Percentiles rank a stretch among this genome's conserved stretches.
Conservation (phyloP, 2,113 vertebrate species). For the Dasypus novemcinctus region DNA sequence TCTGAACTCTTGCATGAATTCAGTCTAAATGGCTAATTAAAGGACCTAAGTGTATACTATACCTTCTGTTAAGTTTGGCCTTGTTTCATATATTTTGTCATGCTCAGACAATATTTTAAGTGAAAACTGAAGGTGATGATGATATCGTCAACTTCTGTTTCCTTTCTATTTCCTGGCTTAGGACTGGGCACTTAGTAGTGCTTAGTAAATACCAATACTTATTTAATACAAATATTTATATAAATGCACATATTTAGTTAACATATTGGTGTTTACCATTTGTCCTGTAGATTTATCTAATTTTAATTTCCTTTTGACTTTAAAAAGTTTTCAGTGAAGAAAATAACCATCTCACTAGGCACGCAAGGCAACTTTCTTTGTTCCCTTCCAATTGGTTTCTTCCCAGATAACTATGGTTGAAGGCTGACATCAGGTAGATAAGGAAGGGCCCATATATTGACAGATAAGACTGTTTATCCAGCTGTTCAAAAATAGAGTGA, state of each 20-base stretch:
- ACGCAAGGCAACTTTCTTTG: background rate
- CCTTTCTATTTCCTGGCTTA: conserved; percentile 10
- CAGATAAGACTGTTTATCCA: background rate
- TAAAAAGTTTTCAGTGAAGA: background rate
- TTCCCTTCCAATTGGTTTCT: background rate
- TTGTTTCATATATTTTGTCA: conserved; percentile 4
- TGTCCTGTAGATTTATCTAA: background rate
- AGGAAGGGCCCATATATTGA: background rate
- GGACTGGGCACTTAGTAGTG: background rate
- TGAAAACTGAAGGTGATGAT: background rate
- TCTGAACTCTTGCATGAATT: background rate
- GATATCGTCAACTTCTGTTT: background rate
- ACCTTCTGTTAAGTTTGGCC: background rate
- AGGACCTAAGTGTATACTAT: background rate
- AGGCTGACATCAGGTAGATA: background rate
- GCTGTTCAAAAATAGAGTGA: background rate
- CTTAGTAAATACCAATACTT: conserved; percentile 1
- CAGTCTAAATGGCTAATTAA: background rate
- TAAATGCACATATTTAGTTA: background rate
- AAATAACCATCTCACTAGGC: background rate
- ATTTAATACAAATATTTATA: background rate
- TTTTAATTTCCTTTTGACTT: conserved; percentile 24
- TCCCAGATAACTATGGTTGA: background rate
- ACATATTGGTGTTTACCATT: background rate
- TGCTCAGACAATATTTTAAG: background rate